Evolutionary conservation across 2,888 invertebrate species (phyloP).

Genomic region (Osmoderma eremita): DNA sequence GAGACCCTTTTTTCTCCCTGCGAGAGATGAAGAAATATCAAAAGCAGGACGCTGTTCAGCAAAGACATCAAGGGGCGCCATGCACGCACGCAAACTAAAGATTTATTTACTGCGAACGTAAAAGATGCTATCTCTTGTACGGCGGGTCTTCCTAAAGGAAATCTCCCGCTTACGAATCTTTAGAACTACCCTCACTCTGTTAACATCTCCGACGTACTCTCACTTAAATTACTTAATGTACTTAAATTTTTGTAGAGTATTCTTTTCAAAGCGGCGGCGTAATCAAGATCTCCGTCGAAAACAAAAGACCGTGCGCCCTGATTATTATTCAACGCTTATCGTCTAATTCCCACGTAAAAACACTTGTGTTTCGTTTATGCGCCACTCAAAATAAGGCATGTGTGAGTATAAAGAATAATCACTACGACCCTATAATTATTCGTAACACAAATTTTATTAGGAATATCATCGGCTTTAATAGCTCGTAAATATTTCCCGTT

Average conservation of each 20-base stretch:
- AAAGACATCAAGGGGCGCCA: slow-evolving; percentile 48
- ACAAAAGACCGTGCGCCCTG: neutral
- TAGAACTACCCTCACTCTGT: slow-evolving; percentile 41
- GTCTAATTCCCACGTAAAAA: neutral
- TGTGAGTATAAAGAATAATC: neutral
- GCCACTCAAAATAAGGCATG: neutral
- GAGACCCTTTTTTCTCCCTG: slow-evolving; percentile 17
- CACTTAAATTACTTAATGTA: slow-evolving; percentile 40
- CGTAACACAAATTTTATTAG: slow-evolving; percentile 4
- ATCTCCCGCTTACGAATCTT: slow-evolving; percentile 40
- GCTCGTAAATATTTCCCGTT: neutral
- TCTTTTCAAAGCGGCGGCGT: slow-evolving; percentile 14
- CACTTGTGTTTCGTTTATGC: neutral
- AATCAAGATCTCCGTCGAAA: slow-evolving; percentile 19
- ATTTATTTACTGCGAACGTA: slow-evolving; percentile 51
- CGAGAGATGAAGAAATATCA: slow-evolving; percentile 43
- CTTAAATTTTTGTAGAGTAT: slow-evolving; percentile 24
- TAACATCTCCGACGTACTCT: slow-evolving; percentile 33
- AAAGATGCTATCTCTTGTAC: slow-evolving; percentile 49
- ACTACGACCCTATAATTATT: neutral
- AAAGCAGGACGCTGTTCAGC: slow-evolving; percentile 41
- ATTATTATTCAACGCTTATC: slow-evolving; percentile 1
- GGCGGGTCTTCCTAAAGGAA: slow-evolving; percentile 39
- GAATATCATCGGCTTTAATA: neutral
- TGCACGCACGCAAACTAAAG: slow-evolving; percentile 51